Evolutionary conservation across 1,140 invertebrate genomes (phyloP).

Genomic region (Bombus impatiens): DNA sequence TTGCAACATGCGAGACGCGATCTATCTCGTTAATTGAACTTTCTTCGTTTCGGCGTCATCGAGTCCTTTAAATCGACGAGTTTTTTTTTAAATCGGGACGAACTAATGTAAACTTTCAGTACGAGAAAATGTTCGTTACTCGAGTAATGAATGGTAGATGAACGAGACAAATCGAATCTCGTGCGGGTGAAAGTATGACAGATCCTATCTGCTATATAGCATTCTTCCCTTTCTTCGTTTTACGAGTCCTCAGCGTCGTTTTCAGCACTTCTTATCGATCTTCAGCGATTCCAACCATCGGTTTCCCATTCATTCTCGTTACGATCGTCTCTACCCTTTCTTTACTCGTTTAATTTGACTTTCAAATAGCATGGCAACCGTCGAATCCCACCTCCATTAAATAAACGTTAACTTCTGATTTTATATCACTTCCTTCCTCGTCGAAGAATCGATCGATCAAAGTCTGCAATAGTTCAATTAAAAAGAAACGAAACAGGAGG

Average conservation of each 20-base stretch:
- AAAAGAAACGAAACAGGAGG: neutral
- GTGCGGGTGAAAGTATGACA: neutral
- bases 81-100: neutral
- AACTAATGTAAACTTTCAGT: neutral
- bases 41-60: neutral
- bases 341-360: conserved; percentile 45
- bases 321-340: conserved; percentile 30
- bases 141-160: neutral
- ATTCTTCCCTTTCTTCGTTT: neutral
- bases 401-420: conserved; percentile 54
- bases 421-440: neutral
- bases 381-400: conserved; percentile 38
- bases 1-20: neutral
- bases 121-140: neutral
- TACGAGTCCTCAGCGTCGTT: conserved; percentile 25
- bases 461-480: neutral
- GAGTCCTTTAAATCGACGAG: neutral
- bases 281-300: conserved; percentile 35
- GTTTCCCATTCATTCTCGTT: conserved; percentile 63
- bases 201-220: neutral
- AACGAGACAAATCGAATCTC: neutral
- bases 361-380: conserved; percentile 16
- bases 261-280: conserved; percentile 46
- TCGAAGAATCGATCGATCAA: neutral
- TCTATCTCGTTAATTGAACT: neutral